A percentile compares a stretch with the other conserved stretches of the same genome.
phyloP scores from a whole-genome alignment of 2,888 invertebrate genomes.

The Drosophila stalkeri region DNA sequence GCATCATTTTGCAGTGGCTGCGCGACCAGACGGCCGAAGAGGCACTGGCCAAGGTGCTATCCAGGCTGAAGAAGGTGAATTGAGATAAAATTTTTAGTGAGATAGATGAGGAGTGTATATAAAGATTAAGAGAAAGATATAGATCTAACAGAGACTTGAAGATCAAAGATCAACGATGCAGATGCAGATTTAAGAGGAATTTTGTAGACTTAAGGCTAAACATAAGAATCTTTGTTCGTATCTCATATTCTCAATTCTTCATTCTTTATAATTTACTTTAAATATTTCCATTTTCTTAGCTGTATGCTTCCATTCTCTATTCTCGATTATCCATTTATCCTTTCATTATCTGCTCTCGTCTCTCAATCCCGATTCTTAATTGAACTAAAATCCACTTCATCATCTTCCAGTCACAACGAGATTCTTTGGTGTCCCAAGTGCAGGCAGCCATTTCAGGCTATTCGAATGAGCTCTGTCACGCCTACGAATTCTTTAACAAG shows the following conservation, averaged over 20 bases:
- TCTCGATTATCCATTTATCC: background rate
- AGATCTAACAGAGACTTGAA: background rate
- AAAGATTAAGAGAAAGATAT: background rate
- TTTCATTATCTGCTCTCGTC: background rate
- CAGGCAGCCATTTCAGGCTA: conserved; percentile 89
- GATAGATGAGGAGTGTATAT: background rate
- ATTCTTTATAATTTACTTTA: too few relatives aligned
- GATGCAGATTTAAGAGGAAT: too few relatives aligned
- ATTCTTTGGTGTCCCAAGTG: conserved; percentile 87
- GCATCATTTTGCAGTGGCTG: conserved; percentile 91
- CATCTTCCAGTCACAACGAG: conserved; percentile 84
- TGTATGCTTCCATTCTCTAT: background rate
- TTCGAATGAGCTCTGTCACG: conserved; percentile 86
- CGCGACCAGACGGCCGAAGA: conserved; percentile 89
- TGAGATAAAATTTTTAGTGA: too few relatives aligned
- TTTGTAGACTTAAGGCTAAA: too few relatives aligned
- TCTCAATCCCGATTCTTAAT: background rate
- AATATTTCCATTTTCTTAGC: too few relatives aligned
- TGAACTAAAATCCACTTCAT: background rate
- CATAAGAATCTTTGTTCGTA: too few relatives aligned
- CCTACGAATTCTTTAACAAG: conserved; percentile 87
- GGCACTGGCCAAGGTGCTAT: conserved; percentile 89
- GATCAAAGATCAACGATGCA: too few relatives aligned
- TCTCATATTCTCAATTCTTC: too few relatives aligned
- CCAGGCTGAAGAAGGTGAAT: conserved; percentile 86